Base-by-base conservation (phyloP, 2,888 invertebrate species). In the Atherix ibis region DNA sequence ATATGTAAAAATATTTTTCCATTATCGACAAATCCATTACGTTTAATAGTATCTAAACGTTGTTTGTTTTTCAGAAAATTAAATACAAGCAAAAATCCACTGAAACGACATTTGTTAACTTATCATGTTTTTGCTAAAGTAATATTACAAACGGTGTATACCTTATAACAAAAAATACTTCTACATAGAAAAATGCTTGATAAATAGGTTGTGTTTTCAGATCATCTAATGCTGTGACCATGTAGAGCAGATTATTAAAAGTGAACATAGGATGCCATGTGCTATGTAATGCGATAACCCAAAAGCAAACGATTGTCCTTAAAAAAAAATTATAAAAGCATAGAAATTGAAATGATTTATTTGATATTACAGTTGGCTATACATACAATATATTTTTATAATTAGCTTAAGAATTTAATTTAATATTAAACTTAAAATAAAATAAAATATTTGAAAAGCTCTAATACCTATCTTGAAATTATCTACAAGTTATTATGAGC, bases 151-250 rank as follows among this genome's bases (percentile, higher is more conserved):
- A 18, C 6, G 9, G n/a, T 16, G 13, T 2, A 17, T 28, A 36
- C 36, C 36, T 36, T 8, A 36, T 32, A 12, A 32, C 29, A 12
- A 36, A 36, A 24, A 36, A 36, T 32, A 18, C 26, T 22, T 36
- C 36, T 13, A 36, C 36, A 32, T 29, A 36, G 18, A 18, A 32
- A 12, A 28, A 32, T 6, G 32, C 36, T 26, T 36, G 36, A 18
- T 32, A 32, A 18, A 32, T 24, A 6, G 29, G 28, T 29, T 36
- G 36, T 12, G 19, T 12, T n/a, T 17, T 28, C 5, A 25, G 3
- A 5, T 27, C 8, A 12, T 32, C 36, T 14, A 32, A n/a, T 18
- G 32, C 14, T 9, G 25, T 16, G 10, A 12, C 19, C 17, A 36
- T 12, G 22, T 36, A 17, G 9, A 29, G 16, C 16, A 18, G 12